phyloP scores from a whole-genome alignment of 2,888 invertebrate genomes.

The Trypoxylon attenuatum region DNA sequence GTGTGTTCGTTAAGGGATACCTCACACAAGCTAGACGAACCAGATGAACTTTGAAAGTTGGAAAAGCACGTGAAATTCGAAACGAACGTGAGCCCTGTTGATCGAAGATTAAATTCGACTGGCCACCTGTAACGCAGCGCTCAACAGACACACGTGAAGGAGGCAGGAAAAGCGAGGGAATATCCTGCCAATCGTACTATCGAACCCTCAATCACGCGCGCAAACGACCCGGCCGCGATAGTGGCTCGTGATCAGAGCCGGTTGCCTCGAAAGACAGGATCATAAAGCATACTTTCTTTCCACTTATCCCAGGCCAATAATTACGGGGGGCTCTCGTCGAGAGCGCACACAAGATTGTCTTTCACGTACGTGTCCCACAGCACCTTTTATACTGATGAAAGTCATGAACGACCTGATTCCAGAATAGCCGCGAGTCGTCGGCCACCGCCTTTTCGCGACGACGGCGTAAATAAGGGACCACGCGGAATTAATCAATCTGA shows the following conservation, averaged over 20 bases:
- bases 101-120: no score
- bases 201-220: conserved; percentile 29
- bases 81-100: no score
- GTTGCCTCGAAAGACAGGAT: conserved; percentile 37
- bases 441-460: conserved; percentile 11
- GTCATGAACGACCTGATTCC: conserved; percentile 17
- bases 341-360: conserved; percentile 31
- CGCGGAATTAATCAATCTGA: no score
- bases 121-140: no score
- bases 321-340: conserved; percentile 27
- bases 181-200: conserved; percentile 6
- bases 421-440: background rate
- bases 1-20: conserved; percentile 12
- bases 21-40: no score
- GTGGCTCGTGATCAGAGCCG: conserved; percentile 33
- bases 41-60: no score
- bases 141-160: background rate
- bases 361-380: background rate
- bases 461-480: no score
- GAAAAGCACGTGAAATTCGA: no score
- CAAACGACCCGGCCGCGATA: conserved; percentile 29
- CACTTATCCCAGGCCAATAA: conserved; percentile 28
- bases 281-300: conserved; percentile 33
- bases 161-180: conserved; percentile 24
- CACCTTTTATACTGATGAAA: conserved; percentile 22